Evolutionary conservation across 2,888 invertebrate species (phyloP), one percentile per base, ranked within the genome.

Genomic region (Hemaris fuciformis): DNA sequence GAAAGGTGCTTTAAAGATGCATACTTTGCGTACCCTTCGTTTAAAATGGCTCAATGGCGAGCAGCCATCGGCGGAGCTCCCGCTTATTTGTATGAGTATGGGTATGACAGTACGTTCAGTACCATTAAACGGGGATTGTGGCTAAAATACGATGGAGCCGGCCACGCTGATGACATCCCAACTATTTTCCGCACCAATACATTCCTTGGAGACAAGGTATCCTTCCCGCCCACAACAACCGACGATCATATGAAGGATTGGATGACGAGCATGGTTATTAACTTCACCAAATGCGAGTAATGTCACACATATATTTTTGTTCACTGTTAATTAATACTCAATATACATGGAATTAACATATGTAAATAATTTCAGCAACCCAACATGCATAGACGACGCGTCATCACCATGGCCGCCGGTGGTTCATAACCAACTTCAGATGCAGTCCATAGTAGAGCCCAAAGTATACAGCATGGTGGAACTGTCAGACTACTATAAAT

Each of bases 141-240:
- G 64, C 43, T 64, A 31, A 56, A 80, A 0, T 71, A 88, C 6
- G 79, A 82, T 1, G 91, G 89, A 48, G 71, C 71, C 1, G 66
- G 60, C 5, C 93, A 93, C 60, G 83, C 85, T 1, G 93, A 93
- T 66, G 93, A 93, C 68, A 67, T 93, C 70, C 85, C 87, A 0
- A 88, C 85, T 46, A 68, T 93, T 10, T 91, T 93, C 18, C 62
- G 66, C 13, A 48, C 41, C 0, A 67, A 67, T 34, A 63, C 64
- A 0, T 20, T 68, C 38, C 25, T 72, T 8, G 64, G 63, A 2
- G 53, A 69, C 31, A 38, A 65, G 45, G 42, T 63, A 1, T 64
- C 67, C 0, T 61, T 68, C 25, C 66, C 69, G 13, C 43, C 66
- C 46, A 43, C 62, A 56, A 62, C 45, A 45, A 46, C 64, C 18